Evolutionary conservation across 2,113 vertebrate species (phyloP).

Genomic region (Litocranius walleri): DNA sequence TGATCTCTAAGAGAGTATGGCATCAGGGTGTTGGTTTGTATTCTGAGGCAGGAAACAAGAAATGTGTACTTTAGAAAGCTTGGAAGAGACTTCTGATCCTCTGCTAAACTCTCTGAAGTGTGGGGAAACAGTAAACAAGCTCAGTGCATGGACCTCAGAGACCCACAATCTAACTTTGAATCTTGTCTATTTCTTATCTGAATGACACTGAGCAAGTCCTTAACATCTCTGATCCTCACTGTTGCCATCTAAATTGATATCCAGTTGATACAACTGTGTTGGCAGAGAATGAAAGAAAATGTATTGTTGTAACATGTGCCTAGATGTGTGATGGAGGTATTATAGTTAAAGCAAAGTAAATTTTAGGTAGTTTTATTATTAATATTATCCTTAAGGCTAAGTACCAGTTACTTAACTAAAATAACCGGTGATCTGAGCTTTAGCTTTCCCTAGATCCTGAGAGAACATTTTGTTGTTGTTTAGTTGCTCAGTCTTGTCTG

Average conservation of each 20-base stretch:
- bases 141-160: neutral
- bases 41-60: neutral
- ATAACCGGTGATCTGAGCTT: neutral
- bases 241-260: neutral
- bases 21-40: neutral
- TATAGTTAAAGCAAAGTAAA: neutral
- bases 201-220: accelerated
- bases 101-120: neutral
- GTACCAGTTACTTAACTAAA: neutral
- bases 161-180: neutral
- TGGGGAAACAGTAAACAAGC: neutral
- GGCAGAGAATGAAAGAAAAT: neutral
- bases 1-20: neutral
- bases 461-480: neutral
- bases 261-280: neutral
- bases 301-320: neutral
- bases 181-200: neutral
- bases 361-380: neutral
- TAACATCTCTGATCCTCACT: neutral
- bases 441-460: neutral
- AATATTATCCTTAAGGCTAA: neutral
- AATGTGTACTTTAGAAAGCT: neutral
- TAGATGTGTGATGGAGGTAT: neutral
- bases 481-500: neutral
- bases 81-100: neutral